Conservation (phyloP, 2,888 invertebrate species). For the Rhorus exstirpatorius region DNA sequence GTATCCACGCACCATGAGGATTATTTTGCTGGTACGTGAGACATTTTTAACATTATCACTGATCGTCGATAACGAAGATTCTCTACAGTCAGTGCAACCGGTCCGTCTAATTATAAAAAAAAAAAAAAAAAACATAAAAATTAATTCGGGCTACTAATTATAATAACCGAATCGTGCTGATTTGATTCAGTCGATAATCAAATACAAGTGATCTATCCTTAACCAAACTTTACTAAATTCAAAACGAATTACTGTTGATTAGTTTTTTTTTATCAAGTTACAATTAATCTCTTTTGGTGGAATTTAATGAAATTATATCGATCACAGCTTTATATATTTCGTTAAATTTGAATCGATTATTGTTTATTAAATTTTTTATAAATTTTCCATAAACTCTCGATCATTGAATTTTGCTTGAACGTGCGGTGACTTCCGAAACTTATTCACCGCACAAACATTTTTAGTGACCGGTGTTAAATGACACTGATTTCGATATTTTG, state of each 20-base stretch:
- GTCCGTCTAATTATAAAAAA: background rate
- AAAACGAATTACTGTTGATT: background rate
- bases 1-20: slow-evolving; percentile 82
- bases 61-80: slow-evolving; percentile 8
- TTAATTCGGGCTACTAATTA: background rate
- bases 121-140: background rate
- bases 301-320: no score
- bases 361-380: background rate
- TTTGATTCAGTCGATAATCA: no score
- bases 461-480: background rate
- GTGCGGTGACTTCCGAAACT: background rate
- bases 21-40: slow-evolving; percentile 83
- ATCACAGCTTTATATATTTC: no score
- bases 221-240: no score
- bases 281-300: no score
- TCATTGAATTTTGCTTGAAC: background rate
- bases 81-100: background rate
- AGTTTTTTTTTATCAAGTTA: background rate
- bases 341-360: background rate
- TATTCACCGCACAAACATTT: background rate
- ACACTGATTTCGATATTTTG: background rate
- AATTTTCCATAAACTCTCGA: background rate
- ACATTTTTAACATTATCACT: slow-evolving; percentile 21
- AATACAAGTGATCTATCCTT: no score
- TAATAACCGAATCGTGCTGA: background rate